Evolutionary conservation across 2,113 vertebrate genomes (phyloP), one percentile per base, ranked within the genome.

Genomic region (Petromus typicus): DNA sequence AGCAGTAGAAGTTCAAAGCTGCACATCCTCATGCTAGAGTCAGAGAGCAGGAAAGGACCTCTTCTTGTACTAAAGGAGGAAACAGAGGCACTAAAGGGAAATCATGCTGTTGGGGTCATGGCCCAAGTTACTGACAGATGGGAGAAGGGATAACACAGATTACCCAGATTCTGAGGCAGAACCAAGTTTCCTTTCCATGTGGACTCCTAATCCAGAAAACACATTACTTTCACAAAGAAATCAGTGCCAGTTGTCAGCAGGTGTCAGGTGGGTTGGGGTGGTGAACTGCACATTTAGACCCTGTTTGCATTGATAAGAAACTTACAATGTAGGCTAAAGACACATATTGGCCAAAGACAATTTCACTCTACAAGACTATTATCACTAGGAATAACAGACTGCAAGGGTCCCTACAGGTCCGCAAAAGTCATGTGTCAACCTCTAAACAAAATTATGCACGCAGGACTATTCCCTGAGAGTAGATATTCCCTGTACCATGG

Each of bases 261-360:
- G 17, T 51, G 7, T 45, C 11, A 3, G n/a, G 43, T 11, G 1
- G 10, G 16, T 16, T 6, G 2, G 5, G 2, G 10, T 9, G 17
- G 56, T 6, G 12, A 34, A 22, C 23, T 32, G 22, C 37, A 69
- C 6, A 17, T 20, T 81, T 69, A 57, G 59, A 54, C 2, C 9
- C 22, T 30, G 1, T 6, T n/a, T 27, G n/a, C 84, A 61, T 2
- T 22, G 71, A 12, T 61, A 54, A 40, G 59, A 76, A 84, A 64
- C 18, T 13, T 66, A 37, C 2, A 56, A 40, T 23, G 43, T 43
- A 45, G 10, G 2, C 7, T 32, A 27, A 54, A 30, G 22, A 73
- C 23, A 43, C 3, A 27, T 12, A 57, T 0, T 43, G 11, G 4
- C 20, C 22, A 51, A 34, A 56, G 17, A 27, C 51, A 56, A 32